A percentile compares a stretch with the other conserved stretches of the same genome.
Conservation (phyloP, 2,113 vertebrate species). For the Phyllostomus discolor region DNA sequence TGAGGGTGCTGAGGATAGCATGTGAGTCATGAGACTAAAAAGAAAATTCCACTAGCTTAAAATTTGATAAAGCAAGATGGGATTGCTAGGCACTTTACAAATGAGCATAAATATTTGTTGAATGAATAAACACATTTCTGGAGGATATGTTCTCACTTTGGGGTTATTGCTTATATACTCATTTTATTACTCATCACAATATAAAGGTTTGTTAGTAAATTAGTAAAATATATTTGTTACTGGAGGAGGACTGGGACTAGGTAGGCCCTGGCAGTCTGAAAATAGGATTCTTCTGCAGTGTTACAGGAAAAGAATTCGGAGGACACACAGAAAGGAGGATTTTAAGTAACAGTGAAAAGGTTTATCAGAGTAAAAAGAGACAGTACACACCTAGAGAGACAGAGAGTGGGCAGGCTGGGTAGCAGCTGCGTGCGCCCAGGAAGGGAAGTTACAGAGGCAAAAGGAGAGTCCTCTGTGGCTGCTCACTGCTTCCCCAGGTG, state of each 20-base stretch:
- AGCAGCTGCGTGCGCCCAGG: background rate
- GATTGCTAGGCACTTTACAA: background rate
- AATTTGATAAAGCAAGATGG: background rate
- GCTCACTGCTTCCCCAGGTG: background rate
- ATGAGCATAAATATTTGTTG: background rate
- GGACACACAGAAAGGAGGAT: background rate
- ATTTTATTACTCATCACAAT: background rate
- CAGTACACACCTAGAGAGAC: background rate
- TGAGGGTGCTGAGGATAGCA: background rate
- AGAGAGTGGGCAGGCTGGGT: background rate
- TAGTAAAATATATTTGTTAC: background rate
- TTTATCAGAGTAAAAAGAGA: background rate
- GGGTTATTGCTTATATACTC: background rate
- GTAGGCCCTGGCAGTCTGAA: background rate
- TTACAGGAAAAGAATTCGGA: background rate
- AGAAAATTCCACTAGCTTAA: background rate
- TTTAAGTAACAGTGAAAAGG: background rate
- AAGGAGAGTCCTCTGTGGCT: background rate
- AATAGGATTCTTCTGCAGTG: background rate
- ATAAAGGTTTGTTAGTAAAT: background rate
- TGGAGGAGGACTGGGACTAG: background rate
- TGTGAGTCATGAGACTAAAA: background rate
- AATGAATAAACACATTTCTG: background rate
- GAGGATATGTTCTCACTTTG: background rate
- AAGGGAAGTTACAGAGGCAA: background rate